Conservation (phyloP, 2,888 invertebrate species). For the Dysmachus trigonus region DNA sequence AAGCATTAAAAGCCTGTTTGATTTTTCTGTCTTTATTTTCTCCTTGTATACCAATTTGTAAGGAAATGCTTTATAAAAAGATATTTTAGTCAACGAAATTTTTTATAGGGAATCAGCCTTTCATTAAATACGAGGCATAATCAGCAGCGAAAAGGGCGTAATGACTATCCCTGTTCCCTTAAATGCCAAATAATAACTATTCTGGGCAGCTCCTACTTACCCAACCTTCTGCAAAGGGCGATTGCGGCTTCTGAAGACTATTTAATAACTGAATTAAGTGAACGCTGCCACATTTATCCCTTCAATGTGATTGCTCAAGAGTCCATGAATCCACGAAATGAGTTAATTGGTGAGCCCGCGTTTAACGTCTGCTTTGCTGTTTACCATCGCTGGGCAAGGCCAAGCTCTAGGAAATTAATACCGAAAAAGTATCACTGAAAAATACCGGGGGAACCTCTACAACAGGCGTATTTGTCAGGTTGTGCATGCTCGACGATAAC, state of each 20-base stretch:
- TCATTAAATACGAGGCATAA: constrained; percentile 10
- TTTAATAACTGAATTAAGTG: constrained; percentile 44
- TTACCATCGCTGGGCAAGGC: not conserved
- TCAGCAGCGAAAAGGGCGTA: constrained; percentile 13
- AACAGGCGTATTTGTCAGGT: not conserved
- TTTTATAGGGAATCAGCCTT: not conserved
- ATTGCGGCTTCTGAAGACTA: constrained; percentile 21
- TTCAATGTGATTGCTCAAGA: constrained; percentile 1
- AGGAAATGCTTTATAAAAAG: not conserved
- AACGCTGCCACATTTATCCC: constrained; percentile 18
- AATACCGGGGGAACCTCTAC: not conserved
- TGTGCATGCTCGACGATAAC: constrained; percentile 11
- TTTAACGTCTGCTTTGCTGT: constrained; percentile 15
- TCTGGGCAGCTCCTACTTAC: not conserved
- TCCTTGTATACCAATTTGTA: not conserved
- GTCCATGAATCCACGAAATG: constrained; percentile 11
- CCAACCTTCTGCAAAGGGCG: not conserved
- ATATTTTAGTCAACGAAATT: not conserved
- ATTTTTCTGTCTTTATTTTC: too few species aligned
- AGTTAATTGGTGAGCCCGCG: constrained; percentile 35
- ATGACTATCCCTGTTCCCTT: constrained; percentile 7
- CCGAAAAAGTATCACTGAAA: constrained; percentile 1
- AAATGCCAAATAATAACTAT: constrained; percentile 31
- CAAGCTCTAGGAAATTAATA: constrained; percentile 21
- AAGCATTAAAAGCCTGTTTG: too few species aligned